Conservation (phyloP, 2,113 vertebrate genomes). For the Myotis brandtii region DNA sequence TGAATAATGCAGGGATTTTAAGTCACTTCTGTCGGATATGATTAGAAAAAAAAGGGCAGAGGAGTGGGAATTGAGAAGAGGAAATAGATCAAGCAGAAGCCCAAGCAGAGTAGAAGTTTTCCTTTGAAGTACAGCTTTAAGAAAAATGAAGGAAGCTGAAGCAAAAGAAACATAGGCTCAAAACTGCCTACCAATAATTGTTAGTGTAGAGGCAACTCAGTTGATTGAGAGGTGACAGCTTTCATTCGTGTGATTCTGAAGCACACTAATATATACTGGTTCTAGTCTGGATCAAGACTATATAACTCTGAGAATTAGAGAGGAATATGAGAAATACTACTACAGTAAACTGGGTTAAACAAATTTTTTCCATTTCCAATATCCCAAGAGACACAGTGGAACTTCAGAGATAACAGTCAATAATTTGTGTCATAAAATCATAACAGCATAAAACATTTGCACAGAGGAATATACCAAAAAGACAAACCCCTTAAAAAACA, state of each 20-base stretch:
- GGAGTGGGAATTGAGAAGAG: not conserved
- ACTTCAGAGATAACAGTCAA: not conserved
- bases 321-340: slow-evolving; percentile 17
- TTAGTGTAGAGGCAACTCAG: not conserved
- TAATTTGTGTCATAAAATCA: not conserved
- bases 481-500: not conserved
- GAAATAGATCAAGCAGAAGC: not conserved
- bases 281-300: not conserved
- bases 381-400: not conserved
- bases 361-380: slow-evolving; percentile 23
- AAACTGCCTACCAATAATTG: not conserved
- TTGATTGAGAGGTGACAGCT: slow-evolving; percentile 19
- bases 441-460: not conserved
- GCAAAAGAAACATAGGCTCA: slow-evolving; percentile 7
- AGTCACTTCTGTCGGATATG: not conserved
- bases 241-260: not conserved
- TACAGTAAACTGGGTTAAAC: slow-evolving; percentile 14
- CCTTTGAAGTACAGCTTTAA: not conserved
- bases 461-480: not conserved
- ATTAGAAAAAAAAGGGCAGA: not conserved
- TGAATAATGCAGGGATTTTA: not conserved
- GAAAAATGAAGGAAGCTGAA: not conserved
- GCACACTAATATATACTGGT: not conserved
- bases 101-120: not conserved
- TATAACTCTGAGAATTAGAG: not conserved